Conservation (phyloP, 1,140 invertebrate genomes). For the Leucophenga varia region DNA sequence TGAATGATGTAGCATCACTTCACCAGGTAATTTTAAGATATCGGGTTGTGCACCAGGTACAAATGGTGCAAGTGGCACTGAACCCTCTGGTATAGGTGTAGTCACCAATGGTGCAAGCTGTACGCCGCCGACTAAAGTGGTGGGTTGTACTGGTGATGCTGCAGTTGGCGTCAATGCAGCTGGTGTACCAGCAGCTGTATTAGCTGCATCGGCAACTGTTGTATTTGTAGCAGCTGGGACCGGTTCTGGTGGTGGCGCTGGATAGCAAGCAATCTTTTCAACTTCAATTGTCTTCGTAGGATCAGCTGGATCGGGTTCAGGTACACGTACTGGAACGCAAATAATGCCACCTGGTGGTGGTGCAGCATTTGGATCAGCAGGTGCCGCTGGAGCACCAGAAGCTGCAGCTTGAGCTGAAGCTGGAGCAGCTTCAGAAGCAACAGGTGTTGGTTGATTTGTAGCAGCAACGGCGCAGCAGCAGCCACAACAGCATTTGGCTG, state of each 20-base stretch:
- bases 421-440: conserved; percentile 55
- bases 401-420: conserved; percentile 14
- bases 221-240: conserved; percentile 8
- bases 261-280: conserved; percentile 50
- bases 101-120: conserved; percentile 42
- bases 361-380: conserved; percentile 25
- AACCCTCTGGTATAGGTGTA: conserved; percentile 55
- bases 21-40: conserved; percentile 51
- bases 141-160: conserved; percentile 48
- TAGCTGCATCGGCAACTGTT: conserved; percentile 8
- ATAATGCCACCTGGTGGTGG: conserved; percentile 34
- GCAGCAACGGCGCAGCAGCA: conserved; percentile 30
- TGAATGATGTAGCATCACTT: conserved; percentile 3
- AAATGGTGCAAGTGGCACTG: conserved; percentile 52
- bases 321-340: conserved; percentile 43
- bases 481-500: conserved; percentile 51
- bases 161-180: conserved; percentile 13
- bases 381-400: conserved; percentile 15
- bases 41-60: conserved; percentile 48
- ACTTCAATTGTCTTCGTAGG: conserved; percentile 46
- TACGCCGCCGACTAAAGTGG: conserved; percentile 26
- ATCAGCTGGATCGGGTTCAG: conserved; percentile 45
- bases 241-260: conserved; percentile 40
- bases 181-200: background rate
- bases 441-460: conserved; percentile 49